These are phyloP conservation scores for Augiades crinisus DNA, from an alignment of 2,888 invertebrate species.

Conservation along the genomic window DNA sequence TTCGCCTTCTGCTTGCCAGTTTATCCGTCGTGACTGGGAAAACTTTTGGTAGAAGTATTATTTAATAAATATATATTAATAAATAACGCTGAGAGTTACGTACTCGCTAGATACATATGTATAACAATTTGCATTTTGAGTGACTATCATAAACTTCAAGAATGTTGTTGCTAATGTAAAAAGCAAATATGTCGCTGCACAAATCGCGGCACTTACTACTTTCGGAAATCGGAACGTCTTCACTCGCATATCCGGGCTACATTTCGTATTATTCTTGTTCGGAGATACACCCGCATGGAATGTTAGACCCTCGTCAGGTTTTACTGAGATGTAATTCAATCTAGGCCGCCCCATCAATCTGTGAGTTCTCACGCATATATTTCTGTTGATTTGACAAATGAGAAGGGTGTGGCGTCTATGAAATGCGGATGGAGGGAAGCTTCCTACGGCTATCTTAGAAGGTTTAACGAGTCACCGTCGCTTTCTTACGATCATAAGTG, in stretches of 20 bases:
- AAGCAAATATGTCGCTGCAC: too few relatives aligned
- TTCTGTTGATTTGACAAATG: slow-evolving; percentile 82
- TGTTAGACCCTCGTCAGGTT: slow-evolving; percentile 77
- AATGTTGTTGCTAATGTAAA: too few relatives aligned
- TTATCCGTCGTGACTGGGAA: too few relatives aligned
- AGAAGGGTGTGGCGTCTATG: slow-evolving; percentile 68
- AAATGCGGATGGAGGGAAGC: slow-evolving; percentile 51
- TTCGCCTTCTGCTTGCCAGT: too few relatives aligned
- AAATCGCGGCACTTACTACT: slow-evolving; percentile 3
- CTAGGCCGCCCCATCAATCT: slow-evolving; percentile 79
- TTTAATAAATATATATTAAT: too few relatives aligned
- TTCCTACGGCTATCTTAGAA: slow-evolving; percentile 32
- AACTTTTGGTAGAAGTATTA: too few relatives aligned
- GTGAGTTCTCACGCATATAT: slow-evolving; percentile 79
- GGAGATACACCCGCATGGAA: slow-evolving; percentile 60
- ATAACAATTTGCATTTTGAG: too few relatives aligned
- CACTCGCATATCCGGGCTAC: slow-evolving; percentile 53
- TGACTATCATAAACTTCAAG: too few relatives aligned
- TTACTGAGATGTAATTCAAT: slow-evolving; percentile 78
- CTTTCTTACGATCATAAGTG: neutral
- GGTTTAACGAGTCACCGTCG: slow-evolving; percentile 24
- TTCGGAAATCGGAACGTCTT: slow-evolving; percentile 37
- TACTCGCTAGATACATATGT: too few relatives aligned
- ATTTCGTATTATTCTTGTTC: slow-evolving; percentile 68
- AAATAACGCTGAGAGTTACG: too few relatives aligned